These are phyloP conservation scores for Pentamera pediparva DNA, from an alignment of 53 echinoderm and acorn worm species.

Conservation along the genomic window DNA sequence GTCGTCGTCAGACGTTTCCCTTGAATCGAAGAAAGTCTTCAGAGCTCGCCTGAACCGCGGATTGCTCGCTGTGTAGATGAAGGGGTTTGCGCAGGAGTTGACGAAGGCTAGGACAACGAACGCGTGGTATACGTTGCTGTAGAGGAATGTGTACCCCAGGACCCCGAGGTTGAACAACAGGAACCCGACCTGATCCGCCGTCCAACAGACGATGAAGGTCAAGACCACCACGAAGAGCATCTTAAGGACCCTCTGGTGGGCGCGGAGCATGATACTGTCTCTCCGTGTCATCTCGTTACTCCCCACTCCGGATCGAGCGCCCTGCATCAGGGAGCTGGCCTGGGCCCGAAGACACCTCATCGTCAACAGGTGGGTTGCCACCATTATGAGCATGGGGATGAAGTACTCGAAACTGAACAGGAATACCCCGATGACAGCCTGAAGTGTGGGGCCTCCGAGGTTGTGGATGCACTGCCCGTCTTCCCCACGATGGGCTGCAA, in stretches of 20 bases:
- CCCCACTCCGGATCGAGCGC: neutral
- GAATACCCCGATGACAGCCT: conserved; percentile 36
- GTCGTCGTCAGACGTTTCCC: neutral
- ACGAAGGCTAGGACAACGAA: conserved; percentile 54
- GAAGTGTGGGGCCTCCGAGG: conserved; percentile 14
- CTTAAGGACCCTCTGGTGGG: conserved; percentile 53
- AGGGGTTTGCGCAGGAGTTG: conserved; percentile 69
- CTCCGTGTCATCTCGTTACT: conserved; percentile 22
- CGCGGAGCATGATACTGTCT: conserved; percentile 47
- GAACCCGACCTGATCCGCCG: conserved; percentile 51
- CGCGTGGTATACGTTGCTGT: conserved; percentile 40
- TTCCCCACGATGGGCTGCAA: conserved; percentile 7
- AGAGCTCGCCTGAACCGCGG: conserved; percentile 41
- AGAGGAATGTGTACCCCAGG: conserved; percentile 26
- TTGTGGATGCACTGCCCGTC: conserved; percentile 1
- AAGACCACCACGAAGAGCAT: conserved; percentile 62
- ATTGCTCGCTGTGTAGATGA: conserved; percentile 69
- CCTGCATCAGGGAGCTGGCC: conserved; percentile 34
- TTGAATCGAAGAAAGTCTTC: conserved; percentile 14
- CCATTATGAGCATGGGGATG: conserved; percentile 63
- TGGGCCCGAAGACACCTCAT: conserved; percentile 43
- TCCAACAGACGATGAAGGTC: conserved; percentile 65
- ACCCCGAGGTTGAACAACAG: conserved; percentile 47
- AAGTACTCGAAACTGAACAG: conserved; percentile 60
- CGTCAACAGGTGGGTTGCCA: conserved; percentile 46